Conservation (phyloP, 2,888 invertebrate species). For the Nesidiocoris tenuis region DNA sequence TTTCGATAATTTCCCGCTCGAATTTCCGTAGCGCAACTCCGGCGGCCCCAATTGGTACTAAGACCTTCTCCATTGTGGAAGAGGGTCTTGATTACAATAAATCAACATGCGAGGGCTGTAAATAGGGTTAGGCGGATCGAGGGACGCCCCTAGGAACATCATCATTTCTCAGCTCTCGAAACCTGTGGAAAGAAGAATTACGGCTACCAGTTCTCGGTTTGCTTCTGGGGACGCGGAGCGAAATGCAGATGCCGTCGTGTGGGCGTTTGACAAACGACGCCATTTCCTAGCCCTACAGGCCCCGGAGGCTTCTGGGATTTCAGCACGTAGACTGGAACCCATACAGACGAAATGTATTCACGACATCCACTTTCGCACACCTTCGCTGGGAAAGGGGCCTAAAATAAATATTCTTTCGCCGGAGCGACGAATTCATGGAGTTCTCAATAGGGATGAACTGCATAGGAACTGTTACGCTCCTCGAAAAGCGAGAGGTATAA, state of each 20-base stretch:
- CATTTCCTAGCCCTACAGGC: background rate
- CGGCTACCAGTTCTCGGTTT: background rate
- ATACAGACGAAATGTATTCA: too few relatives aligned
- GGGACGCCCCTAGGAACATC: background rate
- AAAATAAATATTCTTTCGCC: too few relatives aligned
- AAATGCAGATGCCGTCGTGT: background rate
- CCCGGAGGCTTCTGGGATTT: background rate
- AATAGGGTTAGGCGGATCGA: background rate
- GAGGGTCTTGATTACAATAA: background rate
- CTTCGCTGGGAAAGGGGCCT: too few relatives aligned
- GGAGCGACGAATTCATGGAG: too few relatives aligned
- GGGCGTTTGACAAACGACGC: background rate
- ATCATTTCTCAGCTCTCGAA: background rate
- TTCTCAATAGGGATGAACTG: too few relatives aligned
- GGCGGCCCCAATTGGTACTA: background rate
- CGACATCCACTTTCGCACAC: too few relatives aligned
- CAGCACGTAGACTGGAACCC: background rate
- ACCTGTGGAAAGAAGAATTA: background rate
- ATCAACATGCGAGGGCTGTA: background rate
- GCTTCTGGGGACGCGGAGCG: background rate
- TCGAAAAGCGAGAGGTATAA: too few relatives aligned
- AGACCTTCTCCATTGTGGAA: too few relatives aligned
- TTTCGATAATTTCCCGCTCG: too few relatives aligned
- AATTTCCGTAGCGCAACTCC: too few relatives aligned
- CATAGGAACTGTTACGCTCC: too few relatives aligned